Percentiles rank a stretch among this genome's conserved stretches.
Evolutionary conservation across 2,113 vertebrate species (phyloP).

Genomic region (Thunnus thynnus): DNA sequence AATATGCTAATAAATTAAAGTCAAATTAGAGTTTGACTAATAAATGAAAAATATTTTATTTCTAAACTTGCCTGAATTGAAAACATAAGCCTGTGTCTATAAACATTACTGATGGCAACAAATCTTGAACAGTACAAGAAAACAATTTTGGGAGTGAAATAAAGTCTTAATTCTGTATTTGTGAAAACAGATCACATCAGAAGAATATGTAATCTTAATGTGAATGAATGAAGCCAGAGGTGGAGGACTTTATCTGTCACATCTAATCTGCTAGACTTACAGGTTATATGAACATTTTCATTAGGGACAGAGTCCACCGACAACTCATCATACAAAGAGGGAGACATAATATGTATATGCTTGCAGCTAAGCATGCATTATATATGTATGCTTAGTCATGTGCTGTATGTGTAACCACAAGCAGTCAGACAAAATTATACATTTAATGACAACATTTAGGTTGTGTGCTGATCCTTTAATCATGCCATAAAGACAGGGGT

Average conservation of each 20-base stretch:
- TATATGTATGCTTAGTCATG: not conserved
- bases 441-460: constrained; percentile 30
- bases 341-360: not conserved
- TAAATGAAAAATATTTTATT: too few relatives aligned
- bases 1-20: too few relatives aligned
- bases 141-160: too few relatives aligned
- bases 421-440: constrained; percentile 5
- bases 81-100: too few relatives aligned
- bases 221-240: not conserved
- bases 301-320: constrained; percentile 69
- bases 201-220: not conserved
- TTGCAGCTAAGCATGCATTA: not conserved
- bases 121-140: too few relatives aligned
- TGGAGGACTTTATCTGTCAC: constrained; percentile 21
- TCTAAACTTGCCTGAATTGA: too few relatives aligned
- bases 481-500: not conserved
- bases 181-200: not conserved
- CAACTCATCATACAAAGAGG: constrained; percentile 45
- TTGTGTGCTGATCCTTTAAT: constrained; percentile 23
- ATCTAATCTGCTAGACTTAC: constrained; percentile 45
- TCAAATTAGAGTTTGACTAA: too few relatives aligned
- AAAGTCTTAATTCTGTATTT: too few relatives aligned
- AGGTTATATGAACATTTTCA: constrained; percentile 24
- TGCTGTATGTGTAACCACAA: not conserved
- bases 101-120: too few relatives aligned